Base-by-base conservation (phyloP, 2,888 invertebrate genomes). In the Hypercompe scribonia region DNA sequence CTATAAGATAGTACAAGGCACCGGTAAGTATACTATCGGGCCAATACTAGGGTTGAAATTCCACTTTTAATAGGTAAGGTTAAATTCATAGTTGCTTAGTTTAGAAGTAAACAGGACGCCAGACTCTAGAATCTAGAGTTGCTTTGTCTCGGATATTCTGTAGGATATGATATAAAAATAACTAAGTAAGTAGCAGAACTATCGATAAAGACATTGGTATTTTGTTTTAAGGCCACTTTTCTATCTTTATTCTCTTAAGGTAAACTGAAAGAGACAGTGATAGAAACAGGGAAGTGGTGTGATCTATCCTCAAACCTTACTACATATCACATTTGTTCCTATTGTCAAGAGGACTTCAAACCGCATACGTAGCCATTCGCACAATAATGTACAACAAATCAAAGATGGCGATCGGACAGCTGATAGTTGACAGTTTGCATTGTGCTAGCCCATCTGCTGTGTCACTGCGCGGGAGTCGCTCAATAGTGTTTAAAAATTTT, bases 361-460 rank as follows among this genome's bases (percentile, higher is more conserved):
- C 65, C 36, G 39, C 68, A 61, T 34, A 33, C 34, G 11, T 13
- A 64, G 63, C 15, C 63, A 33, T 33, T 63, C 42, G 69, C 42
- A 61, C 42, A 80, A 66, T 73, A 71, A 65, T 66, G 71, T 75
- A 65, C 70, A 68, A 71, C 77, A 81, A 76, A 75, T 78, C 77
- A 77, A 83, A 84, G 72, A 83, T 82, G 78, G 81, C 82, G 78
- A 75, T 66, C 69, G 75, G 74, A 85, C 88, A 88, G 88, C 86
- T 88, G 88, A 87, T 80, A 82, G 79, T 77, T 85, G 84, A 84
- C 84, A 86, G 81, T 79, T 82, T 50, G 76, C 78, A 84, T 85
- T 85, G 82, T 85, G 76, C 46, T 65, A 64, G 79, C 81, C 82
- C 90, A 90, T 89, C 90, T 90, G 90, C 81, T 84, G 78, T 36